Conservation (phyloP, 2,888 invertebrate species). For the Synergus japonicus region DNA sequence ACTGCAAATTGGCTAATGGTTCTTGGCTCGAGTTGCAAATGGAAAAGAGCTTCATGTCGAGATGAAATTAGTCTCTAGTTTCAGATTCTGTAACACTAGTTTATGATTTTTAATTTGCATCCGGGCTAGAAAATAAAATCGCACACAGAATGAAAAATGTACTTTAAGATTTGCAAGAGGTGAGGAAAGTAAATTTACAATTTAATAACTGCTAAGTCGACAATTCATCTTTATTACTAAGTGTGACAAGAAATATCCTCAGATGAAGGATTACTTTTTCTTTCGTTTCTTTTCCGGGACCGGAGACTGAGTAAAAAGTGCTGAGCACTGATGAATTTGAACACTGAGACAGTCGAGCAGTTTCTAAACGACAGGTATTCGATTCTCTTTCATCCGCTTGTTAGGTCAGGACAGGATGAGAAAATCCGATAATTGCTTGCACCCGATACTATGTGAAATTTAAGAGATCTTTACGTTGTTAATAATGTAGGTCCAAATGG, state of each 20-base stretch:
- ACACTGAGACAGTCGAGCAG: neutral
- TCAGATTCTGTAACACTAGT: neutral
- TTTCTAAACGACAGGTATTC: constrained; percentile 20
- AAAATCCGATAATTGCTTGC: constrained; percentile 57
- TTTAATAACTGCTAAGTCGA: neutral
- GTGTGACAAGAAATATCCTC: neutral
- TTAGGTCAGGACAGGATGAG: constrained; percentile 44
- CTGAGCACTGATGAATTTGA: neutral
- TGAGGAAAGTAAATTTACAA: neutral
- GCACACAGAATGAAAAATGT: no score
- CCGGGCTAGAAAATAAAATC: no score
- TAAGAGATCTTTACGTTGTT: neutral
- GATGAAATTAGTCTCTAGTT: neutral
- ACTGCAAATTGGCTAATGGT: neutral
- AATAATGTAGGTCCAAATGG: no score
- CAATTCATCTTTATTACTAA: neutral
- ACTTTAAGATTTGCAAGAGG: neutral
- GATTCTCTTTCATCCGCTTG: constrained; percentile 31
- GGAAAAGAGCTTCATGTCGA: neutral
- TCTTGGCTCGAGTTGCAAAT: neutral
- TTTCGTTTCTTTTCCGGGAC: neutral
- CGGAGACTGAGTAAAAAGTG: neutral
- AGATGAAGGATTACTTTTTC: constrained; percentile 7
- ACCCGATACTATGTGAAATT: constrained; percentile 47
- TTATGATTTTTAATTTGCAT: no score